Percentiles rank a stretch among this genome's conserved stretches.
Conservation (phyloP, 1,140 invertebrate species). For the Cecropterus lyciades region DNA sequence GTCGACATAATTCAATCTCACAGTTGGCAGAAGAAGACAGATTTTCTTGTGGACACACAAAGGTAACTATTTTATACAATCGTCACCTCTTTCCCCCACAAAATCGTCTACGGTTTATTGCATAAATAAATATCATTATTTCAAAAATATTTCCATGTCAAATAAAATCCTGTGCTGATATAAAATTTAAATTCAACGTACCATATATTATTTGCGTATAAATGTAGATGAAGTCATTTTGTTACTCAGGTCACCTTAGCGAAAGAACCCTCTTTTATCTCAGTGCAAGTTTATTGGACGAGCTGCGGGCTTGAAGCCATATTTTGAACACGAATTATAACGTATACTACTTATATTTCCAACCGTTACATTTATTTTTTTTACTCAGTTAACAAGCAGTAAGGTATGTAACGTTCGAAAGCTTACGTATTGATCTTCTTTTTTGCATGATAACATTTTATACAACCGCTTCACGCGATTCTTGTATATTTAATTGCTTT, state of each 20-base stretch:
- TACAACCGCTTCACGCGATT: constrained; percentile 46
- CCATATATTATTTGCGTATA: too few relatives aligned
- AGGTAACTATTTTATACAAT: constrained; percentile 62
- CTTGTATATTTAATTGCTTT: constrained; percentile 31
- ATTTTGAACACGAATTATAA: too few relatives aligned
- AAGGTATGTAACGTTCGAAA: constrained; percentile 41
- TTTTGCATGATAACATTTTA: constrained; percentile 39
- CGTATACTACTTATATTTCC: too few relatives aligned
- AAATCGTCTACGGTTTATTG: not conserved
- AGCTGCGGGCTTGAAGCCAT: too few relatives aligned
- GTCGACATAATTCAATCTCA: constrained; percentile 69
- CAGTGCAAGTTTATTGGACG: too few relatives aligned
- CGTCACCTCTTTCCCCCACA: not conserved
- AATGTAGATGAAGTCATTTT: too few relatives aligned
- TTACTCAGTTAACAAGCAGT: constrained; percentile 40
- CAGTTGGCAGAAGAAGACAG: constrained; percentile 58
- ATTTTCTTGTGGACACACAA: constrained; percentile 58
- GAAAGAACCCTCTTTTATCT: too few relatives aligned
- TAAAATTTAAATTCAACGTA: too few relatives aligned
- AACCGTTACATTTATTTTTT: constrained; percentile 5
- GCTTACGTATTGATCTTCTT: constrained; percentile 42
- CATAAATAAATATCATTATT: not conserved
- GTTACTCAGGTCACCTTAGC: too few relatives aligned
- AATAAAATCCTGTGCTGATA: too few relatives aligned
- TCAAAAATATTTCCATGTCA: too few relatives aligned